phyloP scores from a whole-genome alignment of 2,797 vertebrate species.

The Cryptoprocta ferox region DNA sequence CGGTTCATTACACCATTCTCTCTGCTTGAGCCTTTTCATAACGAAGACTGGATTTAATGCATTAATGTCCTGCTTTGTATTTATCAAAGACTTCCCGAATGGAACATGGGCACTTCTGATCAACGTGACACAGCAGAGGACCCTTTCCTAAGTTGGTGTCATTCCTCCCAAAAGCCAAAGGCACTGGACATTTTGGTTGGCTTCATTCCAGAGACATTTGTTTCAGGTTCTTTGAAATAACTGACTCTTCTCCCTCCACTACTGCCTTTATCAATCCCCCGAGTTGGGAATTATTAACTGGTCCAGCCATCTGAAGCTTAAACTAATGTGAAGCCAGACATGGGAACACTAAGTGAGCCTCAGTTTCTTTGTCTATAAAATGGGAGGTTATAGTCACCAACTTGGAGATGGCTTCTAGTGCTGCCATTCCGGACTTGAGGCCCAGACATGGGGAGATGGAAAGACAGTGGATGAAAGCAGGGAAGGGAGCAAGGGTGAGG shows the following conservation, averaged over 20 bases:
- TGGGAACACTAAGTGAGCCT: not conserved
- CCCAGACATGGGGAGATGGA: not conserved
- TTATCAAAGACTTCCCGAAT: not conserved
- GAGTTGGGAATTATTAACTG: not conserved
- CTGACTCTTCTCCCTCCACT: not conserved
- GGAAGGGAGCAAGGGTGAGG: rapidly evolving
- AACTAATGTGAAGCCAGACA: not conserved
- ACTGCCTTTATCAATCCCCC: not conserved
- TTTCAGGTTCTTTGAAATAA: not conserved
- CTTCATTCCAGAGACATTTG: not conserved
- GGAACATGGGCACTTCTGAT: not conserved
- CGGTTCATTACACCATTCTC: not conserved
- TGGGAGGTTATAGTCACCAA: not conserved
- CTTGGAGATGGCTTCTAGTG: not conserved
- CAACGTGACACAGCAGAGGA: not conserved
- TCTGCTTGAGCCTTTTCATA: not conserved
- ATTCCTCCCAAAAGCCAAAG: not conserved
- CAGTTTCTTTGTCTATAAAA: not conserved
- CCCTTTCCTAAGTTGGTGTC: no score
- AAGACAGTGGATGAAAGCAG: not conserved
- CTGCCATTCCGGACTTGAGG: not conserved
- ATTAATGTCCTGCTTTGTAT: not conserved
- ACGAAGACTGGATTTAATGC: not conserved
- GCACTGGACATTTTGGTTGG: not conserved
- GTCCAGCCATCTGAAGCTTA: not conserved